Evolutionary conservation across 2,113 vertebrate species (phyloP), one percentile per base, ranked within the genome.

Genomic region (Cyanoliseus patagonus): DNA sequence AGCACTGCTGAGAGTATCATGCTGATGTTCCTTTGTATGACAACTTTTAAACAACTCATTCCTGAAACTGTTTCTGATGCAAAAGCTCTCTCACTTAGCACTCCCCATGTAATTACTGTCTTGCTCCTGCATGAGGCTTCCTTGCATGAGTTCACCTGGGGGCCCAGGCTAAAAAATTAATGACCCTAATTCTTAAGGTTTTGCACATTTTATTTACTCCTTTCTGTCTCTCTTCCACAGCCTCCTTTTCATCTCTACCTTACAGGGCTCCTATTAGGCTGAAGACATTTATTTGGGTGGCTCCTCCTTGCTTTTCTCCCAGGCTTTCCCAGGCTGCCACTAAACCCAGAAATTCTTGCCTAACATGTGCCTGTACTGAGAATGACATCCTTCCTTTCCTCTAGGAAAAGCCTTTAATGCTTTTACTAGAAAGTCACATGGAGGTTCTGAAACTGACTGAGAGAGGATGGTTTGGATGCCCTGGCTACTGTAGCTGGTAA

Each of bases 401-500:
- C 61, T 68, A n/a, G 52, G 75, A 72, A 88, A 76, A 83, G 6
- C 10, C 37, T 87, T 87, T 74, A 69, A 25, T 22, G 30, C 24
- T 80, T 81, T 92, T 87, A 33, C 4, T 66, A n/a, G 59, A 72
- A 83, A 33, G 85, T 57, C 30, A 8, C 15, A 9, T 18, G 37
- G 15, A 67, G 30, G 9, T 77, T 72, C 89, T 79, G 74, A 89
- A 79, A 24, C 35, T 51, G 77, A 24, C 41, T 57, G 57, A 28
- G 10, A 47, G 19, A 25, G 22, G 30, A 18, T 18, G 51, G 13
- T 11, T 86, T 55, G 66, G 42, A 35, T 69, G 51, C 31, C 15
- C 17, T 0, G 2, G 51, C 25, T 7, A 4, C 47, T 57, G 33
- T 70, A 30, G 17, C 62, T 5, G 16, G 17, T 2, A 2, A 19